A percentile compares a stretch with the other conserved stretches of the same genome.
Evolutionary conservation across 2,797 vertebrate species (phyloP).

Genomic region (Sebastes steindachneri): DNA sequence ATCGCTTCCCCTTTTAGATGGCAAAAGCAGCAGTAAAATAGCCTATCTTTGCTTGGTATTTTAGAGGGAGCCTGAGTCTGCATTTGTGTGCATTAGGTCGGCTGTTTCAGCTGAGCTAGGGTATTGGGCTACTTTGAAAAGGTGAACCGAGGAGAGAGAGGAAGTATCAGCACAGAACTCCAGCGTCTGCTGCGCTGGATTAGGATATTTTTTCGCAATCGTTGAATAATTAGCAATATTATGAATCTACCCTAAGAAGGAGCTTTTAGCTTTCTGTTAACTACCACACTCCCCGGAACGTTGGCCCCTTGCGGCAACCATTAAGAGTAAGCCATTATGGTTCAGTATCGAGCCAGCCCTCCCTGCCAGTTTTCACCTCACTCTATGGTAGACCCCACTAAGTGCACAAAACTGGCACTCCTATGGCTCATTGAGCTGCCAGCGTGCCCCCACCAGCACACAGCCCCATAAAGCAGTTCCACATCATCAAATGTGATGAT

Average conservation of each 20-base stretch:
- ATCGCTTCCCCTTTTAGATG: constrained; percentile 63
- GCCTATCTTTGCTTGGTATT: constrained; percentile 57
- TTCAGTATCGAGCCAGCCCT: constrained; percentile 64
- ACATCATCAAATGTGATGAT: constrained; percentile 81
- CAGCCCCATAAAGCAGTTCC: constrained; percentile 78
- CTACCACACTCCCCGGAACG: constrained; percentile 33
- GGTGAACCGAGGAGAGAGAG: constrained; percentile 47
- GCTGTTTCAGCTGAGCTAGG: constrained; percentile 60
- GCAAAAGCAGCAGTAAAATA: constrained; percentile 65
- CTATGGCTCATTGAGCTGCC: constrained; percentile 80
- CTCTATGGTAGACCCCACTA: constrained; percentile 68
- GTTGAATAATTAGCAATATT: constrained; percentile 50
- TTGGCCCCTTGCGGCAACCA: constrained; percentile 69
- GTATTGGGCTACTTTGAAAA: constrained; percentile 53
- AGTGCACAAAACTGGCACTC: constrained; percentile 70
- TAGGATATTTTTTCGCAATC: constrained; percentile 18
- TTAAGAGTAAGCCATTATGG: constrained; percentile 75
- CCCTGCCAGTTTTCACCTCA: constrained; percentile 67
- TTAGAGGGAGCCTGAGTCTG: constrained; percentile 57
- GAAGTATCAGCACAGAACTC: constrained; percentile 22
- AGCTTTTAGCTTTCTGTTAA: constrained; percentile 35
- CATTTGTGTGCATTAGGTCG: constrained; percentile 63
- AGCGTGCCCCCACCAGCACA: constrained; percentile 66
- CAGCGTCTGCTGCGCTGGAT: constrained; percentile 14
- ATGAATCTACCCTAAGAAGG: constrained; percentile 15